These are phyloP conservation scores for human (Homo sapiens) DNA, from an alignment of 2,113 vertebrate genomes.

Conservation along the genomic window DNA sequence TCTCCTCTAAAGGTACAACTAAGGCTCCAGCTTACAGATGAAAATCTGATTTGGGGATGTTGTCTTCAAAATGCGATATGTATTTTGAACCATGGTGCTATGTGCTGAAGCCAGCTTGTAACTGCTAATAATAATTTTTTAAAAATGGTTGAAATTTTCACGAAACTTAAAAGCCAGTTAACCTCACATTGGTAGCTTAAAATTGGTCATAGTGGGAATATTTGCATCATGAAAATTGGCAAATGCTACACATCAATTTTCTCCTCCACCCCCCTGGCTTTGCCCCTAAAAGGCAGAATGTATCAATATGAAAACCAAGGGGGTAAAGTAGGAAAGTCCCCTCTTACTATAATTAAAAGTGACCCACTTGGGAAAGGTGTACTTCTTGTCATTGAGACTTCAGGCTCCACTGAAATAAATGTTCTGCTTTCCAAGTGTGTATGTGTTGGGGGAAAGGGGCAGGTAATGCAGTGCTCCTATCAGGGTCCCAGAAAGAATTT, in stretches of 20 bases:
- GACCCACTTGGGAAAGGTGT: not conserved
- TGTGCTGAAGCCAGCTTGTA: not conserved
- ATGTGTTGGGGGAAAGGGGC: fast-evolving
- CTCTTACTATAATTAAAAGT: not conserved
- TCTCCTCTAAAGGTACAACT: not conserved
- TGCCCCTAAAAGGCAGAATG: not conserved
- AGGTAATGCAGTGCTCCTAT: not conserved
- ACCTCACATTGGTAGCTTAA: not conserved
- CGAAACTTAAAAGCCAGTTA: not conserved
- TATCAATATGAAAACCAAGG: not conserved
- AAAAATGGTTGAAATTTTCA: not conserved
- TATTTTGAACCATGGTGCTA: not conserved
- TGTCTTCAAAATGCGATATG: not conserved
- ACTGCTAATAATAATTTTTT: not conserved
- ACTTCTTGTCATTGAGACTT: not conserved
- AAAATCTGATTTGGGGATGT: not conserved
- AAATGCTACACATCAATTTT: not conserved
- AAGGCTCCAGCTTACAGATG: not conserved
- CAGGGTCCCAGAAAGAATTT: not conserved
- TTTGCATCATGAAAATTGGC: not conserved
- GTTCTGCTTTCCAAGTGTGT: not conserved
- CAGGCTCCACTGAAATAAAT: not conserved
- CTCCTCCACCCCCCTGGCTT: not conserved
- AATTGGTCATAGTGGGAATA: not conserved
- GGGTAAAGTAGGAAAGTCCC: not conserved